Evolutionary conservation across 2,888 invertebrate species (phyloP).

Genomic region (Beris chalybata): DNA sequence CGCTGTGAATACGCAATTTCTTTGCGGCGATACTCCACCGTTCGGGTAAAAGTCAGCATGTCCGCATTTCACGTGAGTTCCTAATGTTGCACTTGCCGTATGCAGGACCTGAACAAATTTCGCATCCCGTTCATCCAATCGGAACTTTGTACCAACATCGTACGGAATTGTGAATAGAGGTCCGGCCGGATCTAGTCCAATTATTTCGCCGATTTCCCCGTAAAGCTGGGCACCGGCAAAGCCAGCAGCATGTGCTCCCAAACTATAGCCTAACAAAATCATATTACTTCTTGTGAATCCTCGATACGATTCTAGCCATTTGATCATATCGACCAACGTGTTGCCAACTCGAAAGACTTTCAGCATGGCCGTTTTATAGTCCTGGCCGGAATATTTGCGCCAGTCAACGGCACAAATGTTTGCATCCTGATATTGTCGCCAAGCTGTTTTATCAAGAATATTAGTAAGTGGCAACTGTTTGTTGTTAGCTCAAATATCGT

Average conservation of each 20-base stretch:
- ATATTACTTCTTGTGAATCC: constrained; percentile 49
- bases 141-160: constrained; percentile 48
- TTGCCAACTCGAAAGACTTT: constrained; percentile 54
- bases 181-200: constrained; percentile 55
- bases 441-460: constrained; percentile 43
- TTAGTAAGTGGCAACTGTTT: constrained; percentile 19
- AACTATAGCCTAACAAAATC: constrained; percentile 53
- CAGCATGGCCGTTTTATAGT: constrained; percentile 52
- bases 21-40: constrained; percentile 51
- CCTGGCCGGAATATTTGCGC: constrained; percentile 49
- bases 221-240: constrained; percentile 49
- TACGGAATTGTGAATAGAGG: constrained; percentile 53
- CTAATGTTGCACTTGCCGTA: constrained; percentile 52
- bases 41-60: constrained; percentile 56
- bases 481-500: not conserved
- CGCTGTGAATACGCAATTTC: constrained; percentile 48
- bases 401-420: constrained; percentile 55
- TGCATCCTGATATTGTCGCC: constrained; percentile 48
- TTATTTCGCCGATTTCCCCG: constrained; percentile 52
- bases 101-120: constrained; percentile 54
- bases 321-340: constrained; percentile 51
- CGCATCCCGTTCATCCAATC: constrained; percentile 51
- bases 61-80: constrained; percentile 50
- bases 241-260: constrained; percentile 55
- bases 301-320: constrained; percentile 46